These are phyloP conservation scores for Caenorhabditis elegans DNA, from an alignment of 1,140 invertebrate genomes.

Conservation along the genomic window DNA sequence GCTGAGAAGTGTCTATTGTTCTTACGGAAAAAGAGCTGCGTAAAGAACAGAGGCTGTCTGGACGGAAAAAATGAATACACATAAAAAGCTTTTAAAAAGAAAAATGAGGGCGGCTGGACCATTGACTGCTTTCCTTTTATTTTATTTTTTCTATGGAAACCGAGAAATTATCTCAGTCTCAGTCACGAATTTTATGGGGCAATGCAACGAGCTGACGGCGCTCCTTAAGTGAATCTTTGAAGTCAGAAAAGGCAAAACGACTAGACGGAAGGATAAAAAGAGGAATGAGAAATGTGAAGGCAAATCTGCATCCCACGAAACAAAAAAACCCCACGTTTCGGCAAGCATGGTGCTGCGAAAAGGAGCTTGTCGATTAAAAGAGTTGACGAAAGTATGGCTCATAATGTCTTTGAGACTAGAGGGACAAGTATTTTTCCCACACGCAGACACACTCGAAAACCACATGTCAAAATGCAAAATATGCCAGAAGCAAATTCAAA, in stretches of 20 bases:
- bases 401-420: neutral
- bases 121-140: neutral
- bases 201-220: neutral
- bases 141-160: constrained; percentile 8
- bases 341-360: constrained; percentile 3
- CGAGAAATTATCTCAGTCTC: neutral
- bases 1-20: too few relatives aligned
- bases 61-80: neutral
- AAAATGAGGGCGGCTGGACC: neutral
- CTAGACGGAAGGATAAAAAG: neutral
- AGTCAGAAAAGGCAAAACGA: neutral
- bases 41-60: neutral
- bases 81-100: neutral
- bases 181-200: neutral
- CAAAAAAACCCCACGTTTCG: neutral
- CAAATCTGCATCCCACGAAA: neutral
- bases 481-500: neutral
- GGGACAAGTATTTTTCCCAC: neutral
- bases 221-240: neutral
- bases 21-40: too few relatives aligned
- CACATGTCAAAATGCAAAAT: constrained; percentile 23
- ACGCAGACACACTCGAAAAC: neutral
- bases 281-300: neutral
- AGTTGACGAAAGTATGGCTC: neutral
- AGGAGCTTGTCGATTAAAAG: constrained; percentile 9